Conservation (phyloP, 2,888 invertebrate genomes). For the Mesopsocus fuscifrons region DNA sequence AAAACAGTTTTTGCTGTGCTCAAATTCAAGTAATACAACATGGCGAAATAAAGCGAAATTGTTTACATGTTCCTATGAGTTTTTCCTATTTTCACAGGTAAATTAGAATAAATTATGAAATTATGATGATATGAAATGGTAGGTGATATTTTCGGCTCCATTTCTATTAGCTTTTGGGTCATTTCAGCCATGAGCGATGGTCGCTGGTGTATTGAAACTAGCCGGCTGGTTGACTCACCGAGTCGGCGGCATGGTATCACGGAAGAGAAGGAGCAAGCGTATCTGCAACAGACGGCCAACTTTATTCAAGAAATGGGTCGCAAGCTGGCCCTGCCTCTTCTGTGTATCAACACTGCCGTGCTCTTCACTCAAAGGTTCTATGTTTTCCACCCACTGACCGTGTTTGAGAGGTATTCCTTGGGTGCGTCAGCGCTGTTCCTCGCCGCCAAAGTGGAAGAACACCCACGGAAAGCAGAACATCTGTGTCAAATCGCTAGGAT, state of each 20-base stretch:
- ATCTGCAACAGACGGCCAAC: constrained; percentile 33
- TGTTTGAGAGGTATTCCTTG: constrained; percentile 31
- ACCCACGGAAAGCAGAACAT: constrained; percentile 36
- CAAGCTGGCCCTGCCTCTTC: constrained; percentile 25
- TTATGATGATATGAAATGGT: too few species aligned
- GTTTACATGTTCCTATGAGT: too few species aligned
- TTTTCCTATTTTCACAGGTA: too few species aligned
- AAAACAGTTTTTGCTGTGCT: too few species aligned
- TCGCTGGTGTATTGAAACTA: not conserved
- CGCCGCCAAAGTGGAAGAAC: constrained; percentile 39
- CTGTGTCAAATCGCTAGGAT: constrained; percentile 25
- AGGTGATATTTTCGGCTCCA: too few species aligned
- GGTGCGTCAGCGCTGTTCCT: constrained; percentile 34
- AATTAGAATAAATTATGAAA: too few species aligned
- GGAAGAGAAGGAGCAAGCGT: constrained; percentile 30
- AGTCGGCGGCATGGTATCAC: constrained; percentile 17
- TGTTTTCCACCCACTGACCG: constrained; percentile 34
- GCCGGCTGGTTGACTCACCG: not conserved
- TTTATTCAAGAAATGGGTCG: constrained; percentile 37
- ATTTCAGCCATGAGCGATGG: too few species aligned
- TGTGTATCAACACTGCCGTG: constrained; percentile 37
- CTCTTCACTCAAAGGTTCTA: constrained; percentile 40
- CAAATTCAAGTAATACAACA: too few species aligned
- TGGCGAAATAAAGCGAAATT: too few species aligned
- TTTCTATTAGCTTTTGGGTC: too few species aligned